Evolutionary conservation across 2,113 vertebrate species (phyloP).

Genomic region (Ornithorhynchus anatinus): DNA sequence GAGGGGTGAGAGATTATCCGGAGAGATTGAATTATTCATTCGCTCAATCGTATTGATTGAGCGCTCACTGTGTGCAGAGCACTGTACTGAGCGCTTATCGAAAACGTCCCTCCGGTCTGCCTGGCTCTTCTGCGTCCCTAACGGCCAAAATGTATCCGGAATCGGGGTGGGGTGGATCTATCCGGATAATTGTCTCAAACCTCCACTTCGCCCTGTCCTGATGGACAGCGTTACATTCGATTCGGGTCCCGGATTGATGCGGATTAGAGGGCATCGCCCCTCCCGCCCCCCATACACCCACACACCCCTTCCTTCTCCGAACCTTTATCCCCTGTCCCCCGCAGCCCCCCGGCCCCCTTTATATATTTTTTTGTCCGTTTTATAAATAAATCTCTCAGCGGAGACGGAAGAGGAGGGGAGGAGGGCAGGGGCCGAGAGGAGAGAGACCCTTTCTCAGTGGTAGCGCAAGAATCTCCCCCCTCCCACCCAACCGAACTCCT

Average conservation of each 20-base stretch:
- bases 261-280: neutral
- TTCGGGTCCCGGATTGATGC: neutral
- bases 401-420: rapidly evolving
- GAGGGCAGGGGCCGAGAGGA: neutral
- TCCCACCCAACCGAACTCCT: conserved; percentile 73
- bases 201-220: no score
- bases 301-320: neutral
- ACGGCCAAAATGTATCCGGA: neutral
- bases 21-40: no score
- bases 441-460: neutral
- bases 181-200: neutral
- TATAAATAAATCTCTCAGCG: no score
- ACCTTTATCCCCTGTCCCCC: neutral
- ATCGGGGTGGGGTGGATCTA: neutral
- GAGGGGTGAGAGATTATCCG: no score
- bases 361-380: no score
- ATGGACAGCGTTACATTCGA: no score
- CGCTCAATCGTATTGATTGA: no score
- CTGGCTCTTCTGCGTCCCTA: neutral
- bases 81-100: no score
- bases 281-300: no score
- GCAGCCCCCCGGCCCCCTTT: no score
- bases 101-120: neutral
- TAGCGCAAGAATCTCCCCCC: no score
- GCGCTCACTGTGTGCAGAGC: no score